Evolutionary conservation across 2,797 vertebrate genomes (phyloP).

Genomic region (Clarias laeviceps): DNA sequence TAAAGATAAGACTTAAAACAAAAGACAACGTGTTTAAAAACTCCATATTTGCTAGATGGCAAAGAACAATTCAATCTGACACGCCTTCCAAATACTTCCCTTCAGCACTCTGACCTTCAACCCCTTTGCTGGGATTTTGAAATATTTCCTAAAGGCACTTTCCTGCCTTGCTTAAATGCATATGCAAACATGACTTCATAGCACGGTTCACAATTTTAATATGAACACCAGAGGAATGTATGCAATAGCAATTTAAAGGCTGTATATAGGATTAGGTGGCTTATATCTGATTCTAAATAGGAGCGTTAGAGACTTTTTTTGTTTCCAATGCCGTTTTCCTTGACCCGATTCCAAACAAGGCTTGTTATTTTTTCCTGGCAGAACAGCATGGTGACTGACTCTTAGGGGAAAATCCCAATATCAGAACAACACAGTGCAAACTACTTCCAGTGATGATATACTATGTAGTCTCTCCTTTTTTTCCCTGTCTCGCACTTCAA

Average conservation of each 20-base stretch:
- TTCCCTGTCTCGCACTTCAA: conserved; percentile 16
- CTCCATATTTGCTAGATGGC: conserved; percentile 1
- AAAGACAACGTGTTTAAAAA: conserved; percentile 19
- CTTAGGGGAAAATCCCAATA: conserved; percentile 54
- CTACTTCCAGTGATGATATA: conserved; percentile 34
- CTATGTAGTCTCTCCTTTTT: conserved; percentile 27
- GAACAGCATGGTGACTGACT: conserved; percentile 43
- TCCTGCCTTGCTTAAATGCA: conserved; percentile 4
- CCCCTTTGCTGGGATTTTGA: conserved; percentile 68
- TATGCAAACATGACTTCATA: conserved; percentile 1
- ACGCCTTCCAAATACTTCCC: conserved; percentile 64
- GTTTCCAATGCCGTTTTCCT: conserved; percentile 27
- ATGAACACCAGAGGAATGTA: not conserved
- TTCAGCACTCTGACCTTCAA: conserved; percentile 69
- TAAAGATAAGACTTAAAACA: conserved; percentile 17
- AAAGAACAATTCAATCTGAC: conserved; percentile 44
- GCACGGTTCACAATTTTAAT: not conserved
- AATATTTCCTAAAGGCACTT: conserved; percentile 57
- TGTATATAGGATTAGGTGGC: not conserved
- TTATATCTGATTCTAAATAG: conserved; percentile 1
- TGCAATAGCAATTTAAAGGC: conserved; percentile 3
- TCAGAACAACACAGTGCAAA: conserved; percentile 46
- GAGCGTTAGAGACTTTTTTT: not conserved
- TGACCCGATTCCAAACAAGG: conserved; percentile 36
- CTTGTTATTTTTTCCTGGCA: conserved; percentile 58